Percentiles rank a stretch among this genome's conserved stretches.
Evolutionary conservation across 2,113 vertebrate species (phyloP).

Genomic region (Octodon degus): DNA sequence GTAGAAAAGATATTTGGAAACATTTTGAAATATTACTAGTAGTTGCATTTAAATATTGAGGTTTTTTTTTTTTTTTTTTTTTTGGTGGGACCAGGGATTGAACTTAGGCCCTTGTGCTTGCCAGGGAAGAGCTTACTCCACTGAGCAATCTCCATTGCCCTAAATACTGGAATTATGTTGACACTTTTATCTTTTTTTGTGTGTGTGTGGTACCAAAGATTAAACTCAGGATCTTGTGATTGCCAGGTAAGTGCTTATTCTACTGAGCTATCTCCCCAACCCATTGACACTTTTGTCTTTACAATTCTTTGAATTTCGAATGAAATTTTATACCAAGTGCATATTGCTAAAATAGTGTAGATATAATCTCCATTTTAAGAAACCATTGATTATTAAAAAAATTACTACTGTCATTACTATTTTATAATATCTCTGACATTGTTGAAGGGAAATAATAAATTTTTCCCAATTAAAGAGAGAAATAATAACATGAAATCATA

Average conservation of each 20-base stretch:
- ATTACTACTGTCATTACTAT: background rate
- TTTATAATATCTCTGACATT: background rate
- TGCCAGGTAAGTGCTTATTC: no score
- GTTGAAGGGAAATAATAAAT: slow-evolving; percentile 22
- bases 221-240: no score
- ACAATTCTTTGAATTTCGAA: background rate
- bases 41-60: slow-evolving; percentile 14
- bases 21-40: background rate
- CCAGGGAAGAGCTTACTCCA: no score
- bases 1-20: background rate
- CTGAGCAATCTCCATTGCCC: no score
- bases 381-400: background rate
- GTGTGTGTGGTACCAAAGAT: no score
- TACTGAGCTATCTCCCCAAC: no score
- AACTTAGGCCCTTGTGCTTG: no score
- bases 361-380: slow-evolving; percentile 42
- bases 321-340: background rate
- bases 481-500: slow-evolving; percentile 57
- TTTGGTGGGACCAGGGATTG: no score
- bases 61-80: no score
- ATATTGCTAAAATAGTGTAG: background rate
- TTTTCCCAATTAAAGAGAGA: background rate
- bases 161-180: background rate
- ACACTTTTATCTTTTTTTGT: background rate
- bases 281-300: background rate